Conservation (phyloP, 1,140 invertebrate species). For the Popillia japonica region DNA sequence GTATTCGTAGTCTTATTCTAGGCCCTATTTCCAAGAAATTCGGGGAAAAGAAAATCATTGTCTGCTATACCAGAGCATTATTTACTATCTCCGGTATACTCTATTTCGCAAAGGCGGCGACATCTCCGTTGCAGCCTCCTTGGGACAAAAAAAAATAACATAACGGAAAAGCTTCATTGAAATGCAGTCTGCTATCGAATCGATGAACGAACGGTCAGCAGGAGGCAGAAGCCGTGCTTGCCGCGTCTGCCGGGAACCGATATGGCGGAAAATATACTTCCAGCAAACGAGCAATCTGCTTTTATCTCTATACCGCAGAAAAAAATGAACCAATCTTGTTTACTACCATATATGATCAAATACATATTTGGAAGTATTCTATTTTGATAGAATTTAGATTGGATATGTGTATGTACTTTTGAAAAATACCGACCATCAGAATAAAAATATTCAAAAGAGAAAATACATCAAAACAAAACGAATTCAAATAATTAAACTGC, state of each 20-base stretch:
- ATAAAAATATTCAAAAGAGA: too few species aligned
- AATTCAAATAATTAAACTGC: too few species aligned
- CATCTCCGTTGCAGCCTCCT: background rate
- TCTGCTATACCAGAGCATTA: background rate
- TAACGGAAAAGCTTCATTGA: background rate
- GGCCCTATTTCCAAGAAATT: background rate
- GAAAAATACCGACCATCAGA: too few species aligned
- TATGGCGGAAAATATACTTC: background rate
- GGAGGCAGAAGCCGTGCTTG: background rate
- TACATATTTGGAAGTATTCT: background rate
- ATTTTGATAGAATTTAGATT: too few species aligned
- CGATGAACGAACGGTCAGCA: constrained; percentile 13
- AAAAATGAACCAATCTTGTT: constrained; percentile 16
- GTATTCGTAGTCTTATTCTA: too few species aligned
- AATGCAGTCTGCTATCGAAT: constrained; percentile 5
- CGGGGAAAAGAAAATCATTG: background rate
- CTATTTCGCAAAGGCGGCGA: background rate
- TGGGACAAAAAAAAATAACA: background rate
- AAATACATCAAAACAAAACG: too few species aligned
- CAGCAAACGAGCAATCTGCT: background rate
- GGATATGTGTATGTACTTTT: too few species aligned
- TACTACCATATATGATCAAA: background rate
- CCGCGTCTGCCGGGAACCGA: background rate
- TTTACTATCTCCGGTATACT: background rate
- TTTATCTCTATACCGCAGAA: background rate